A percentile compares a stretch with the other conserved stretches of the same genome.
phyloP scores from a whole-genome alignment of 2,888 invertebrate genomes.

The Achlya flavicornis region DNA sequence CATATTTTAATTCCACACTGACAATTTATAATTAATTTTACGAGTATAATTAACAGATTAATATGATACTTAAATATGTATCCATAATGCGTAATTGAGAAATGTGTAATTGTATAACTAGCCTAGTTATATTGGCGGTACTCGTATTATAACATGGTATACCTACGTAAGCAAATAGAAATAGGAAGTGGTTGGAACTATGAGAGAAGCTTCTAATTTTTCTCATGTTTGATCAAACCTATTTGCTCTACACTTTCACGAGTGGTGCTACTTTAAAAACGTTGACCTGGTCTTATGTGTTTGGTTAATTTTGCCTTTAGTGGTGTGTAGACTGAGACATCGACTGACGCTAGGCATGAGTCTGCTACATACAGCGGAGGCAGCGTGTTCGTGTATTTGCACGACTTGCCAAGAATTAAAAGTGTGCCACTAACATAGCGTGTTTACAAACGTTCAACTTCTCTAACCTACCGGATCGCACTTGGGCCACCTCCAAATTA shows the following conservation, averaged over 20 bases:
- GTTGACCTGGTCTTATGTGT: conserved; percentile 73
- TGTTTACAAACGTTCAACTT: conserved; percentile 57
- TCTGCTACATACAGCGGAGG: conserved; percentile 38
- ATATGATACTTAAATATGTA: too few species aligned
- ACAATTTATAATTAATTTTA: background rate
- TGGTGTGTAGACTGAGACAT: conserved; percentile 44
- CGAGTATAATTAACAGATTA: background rate
- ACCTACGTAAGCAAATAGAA: conserved; percentile 31
- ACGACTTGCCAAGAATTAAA: conserved; percentile 58
- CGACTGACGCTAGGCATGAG: conserved; percentile 35
- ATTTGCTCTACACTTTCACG: conserved; percentile 78
- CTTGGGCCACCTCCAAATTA: conserved; percentile 48
- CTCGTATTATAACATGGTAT: conserved; percentile 14
- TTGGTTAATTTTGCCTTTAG: conserved; percentile 67
- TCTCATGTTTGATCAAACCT: conserved; percentile 71
- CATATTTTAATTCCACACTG: background rate
- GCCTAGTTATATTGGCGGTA: conserved; percentile 10
- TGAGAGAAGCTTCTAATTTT: conserved; percentile 64
- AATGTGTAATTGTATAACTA: too few species aligned
- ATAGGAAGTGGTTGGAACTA: conserved; percentile 49
- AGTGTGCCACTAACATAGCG: conserved; percentile 65
- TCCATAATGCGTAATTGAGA: too few species aligned
- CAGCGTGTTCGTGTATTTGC: conserved; percentile 56
- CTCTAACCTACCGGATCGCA: conserved; percentile 40
- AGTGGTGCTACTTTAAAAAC: conserved; percentile 77